These are phyloP conservation scores for Axis porcinus DNA, from an alignment of 2,113 vertebrate genomes.

Conservation along the genomic window DNA sequence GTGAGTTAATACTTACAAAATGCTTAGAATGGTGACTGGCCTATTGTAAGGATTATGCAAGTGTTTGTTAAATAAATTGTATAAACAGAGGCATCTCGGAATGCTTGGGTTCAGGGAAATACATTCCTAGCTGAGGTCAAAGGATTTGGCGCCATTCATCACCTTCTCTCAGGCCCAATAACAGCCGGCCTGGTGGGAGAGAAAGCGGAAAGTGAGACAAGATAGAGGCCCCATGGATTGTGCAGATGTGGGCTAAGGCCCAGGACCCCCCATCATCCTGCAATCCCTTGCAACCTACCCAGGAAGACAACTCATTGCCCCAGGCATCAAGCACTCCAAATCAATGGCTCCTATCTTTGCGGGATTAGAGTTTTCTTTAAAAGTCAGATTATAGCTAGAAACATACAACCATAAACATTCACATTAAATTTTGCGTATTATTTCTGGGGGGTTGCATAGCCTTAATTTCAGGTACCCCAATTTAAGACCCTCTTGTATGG, in stretches of 20 bases:
- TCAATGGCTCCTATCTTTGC: neutral
- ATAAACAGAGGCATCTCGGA: neutral
- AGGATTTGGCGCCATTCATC: neutral
- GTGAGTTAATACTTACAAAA: neutral
- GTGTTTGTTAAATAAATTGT: constrained; percentile 26
- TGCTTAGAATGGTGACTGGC: neutral
- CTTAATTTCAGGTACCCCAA: neutral
- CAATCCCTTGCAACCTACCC: neutral
- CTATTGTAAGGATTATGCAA: neutral
- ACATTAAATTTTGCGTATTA: neutral
- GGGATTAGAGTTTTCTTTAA: neutral
- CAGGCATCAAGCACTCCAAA: neutral
- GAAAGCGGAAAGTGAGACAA: neutral
- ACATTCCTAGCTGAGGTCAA: neutral
- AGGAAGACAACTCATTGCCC: neutral
- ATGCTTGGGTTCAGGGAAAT: neutral
- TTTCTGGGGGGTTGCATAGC: neutral
- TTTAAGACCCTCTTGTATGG: neutral
- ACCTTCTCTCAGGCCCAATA: neutral
- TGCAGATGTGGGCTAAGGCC: neutral
- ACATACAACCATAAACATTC: neutral
- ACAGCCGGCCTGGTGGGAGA: neutral
- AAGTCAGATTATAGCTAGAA: constrained; percentile 7
- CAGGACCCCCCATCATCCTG: neutral
- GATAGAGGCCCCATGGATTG: neutral